Evolutionary conservation across 2,797 vertebrate species (phyloP).

Genomic region (Aratinga solstitialis): DNA sequence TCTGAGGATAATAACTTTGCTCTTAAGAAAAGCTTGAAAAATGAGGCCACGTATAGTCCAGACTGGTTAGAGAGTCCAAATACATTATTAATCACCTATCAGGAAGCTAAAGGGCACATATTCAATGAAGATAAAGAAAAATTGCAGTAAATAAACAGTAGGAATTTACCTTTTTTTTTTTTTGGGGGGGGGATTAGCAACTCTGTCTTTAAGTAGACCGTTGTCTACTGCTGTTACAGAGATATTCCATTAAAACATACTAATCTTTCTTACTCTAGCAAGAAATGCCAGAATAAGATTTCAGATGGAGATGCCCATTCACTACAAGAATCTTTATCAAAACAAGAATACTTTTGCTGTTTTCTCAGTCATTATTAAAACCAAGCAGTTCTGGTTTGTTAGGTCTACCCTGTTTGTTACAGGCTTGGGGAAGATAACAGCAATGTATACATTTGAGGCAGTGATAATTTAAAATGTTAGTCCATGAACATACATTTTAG

Average conservation of each 20-base stretch:
- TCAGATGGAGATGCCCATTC: not conserved
- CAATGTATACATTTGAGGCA: fast-evolving
- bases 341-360: not conserved
- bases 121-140: slow-evolving; percentile 33
- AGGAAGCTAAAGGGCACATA: not conserved
- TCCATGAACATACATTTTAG: not conserved
- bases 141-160: not conserved
- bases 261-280: not conserved
- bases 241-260: not conserved
- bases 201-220: not conserved
- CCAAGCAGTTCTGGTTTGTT: not conserved
- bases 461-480: not conserved
- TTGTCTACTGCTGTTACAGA: not conserved
- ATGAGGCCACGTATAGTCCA: slow-evolving; percentile 11
- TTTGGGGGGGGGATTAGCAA: too few species aligned
- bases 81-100: slow-evolving; percentile 7
- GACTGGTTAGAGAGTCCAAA: not conserved
- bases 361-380: not conserved
- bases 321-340: not conserved
- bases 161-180: too few species aligned
- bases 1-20: slow-evolving; percentile 20
- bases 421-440: not conserved
- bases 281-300: not conserved
- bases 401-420: not conserved
- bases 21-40: slow-evolving; percentile 38